Percentiles rank a stretch among this genome's conserved stretches.
Evolutionary conservation across 2,113 vertebrate genomes (phyloP).

Genomic region (Leptodactylus fuscus): DNA sequence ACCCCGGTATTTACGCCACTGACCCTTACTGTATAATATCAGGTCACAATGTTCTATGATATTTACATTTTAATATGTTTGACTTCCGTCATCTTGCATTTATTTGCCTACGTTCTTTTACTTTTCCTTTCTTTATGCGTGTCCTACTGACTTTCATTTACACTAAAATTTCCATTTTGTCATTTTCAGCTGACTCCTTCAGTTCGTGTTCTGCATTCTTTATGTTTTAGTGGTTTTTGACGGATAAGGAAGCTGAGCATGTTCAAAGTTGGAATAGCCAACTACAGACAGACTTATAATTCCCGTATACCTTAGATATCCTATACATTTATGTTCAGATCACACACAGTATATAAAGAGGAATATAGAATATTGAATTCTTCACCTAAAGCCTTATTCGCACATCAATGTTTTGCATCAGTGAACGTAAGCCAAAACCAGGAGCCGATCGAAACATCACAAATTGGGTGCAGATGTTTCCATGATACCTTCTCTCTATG

Average conservation of each 20-base stretch:
- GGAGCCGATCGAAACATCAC: too few relatives aligned
- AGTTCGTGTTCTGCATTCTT: not conserved
- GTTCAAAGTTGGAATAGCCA: not conserved
- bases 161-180: constrained; percentile 17
- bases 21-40: too few relatives aligned
- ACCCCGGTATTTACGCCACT: too few relatives aligned
- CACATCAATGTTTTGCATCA: too few relatives aligned
- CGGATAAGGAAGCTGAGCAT: not conserved
- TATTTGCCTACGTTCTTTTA: not conserved
- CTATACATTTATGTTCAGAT: not conserved
- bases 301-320: not conserved
- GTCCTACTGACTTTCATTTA: not conserved
- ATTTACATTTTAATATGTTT: not conserved
- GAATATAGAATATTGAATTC: too few relatives aligned
- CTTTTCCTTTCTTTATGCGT: constrained; percentile 12
- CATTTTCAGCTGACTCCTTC: not conserved
- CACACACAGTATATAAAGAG: not conserved
- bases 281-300: not conserved
- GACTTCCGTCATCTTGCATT: not conserved
- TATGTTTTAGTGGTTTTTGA: not conserved
- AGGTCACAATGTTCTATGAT: not conserved
- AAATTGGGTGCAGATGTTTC: too few relatives aligned
- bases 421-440: too few relatives aligned
- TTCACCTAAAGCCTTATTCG: too few relatives aligned
- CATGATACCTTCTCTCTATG: too few relatives aligned